Evolutionary conservation across 2,888 invertebrate species (phyloP).

Genomic region (Anaspis maculata): DNA sequence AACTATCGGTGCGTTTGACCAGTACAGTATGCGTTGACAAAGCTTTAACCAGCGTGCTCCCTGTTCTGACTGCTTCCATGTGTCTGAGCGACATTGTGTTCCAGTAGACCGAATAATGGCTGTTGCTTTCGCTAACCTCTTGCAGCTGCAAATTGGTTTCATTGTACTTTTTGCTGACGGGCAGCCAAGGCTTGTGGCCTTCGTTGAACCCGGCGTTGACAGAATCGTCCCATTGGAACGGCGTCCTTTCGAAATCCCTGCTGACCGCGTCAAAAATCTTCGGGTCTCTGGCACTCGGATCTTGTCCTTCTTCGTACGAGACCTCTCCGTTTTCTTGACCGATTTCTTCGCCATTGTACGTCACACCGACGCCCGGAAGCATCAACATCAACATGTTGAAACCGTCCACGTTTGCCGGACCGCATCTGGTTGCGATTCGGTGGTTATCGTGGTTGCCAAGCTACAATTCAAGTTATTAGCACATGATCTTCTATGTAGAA

Average conservation of each 20-base stretch:
- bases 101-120: constrained; percentile 58
- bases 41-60: constrained; percentile 49
- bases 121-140: constrained; percentile 35
- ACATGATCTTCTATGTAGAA: too few species aligned
- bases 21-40: constrained; percentile 14
- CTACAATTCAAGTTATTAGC: too few species aligned
- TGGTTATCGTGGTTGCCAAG: constrained; percentile 73
- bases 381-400: constrained; percentile 74
- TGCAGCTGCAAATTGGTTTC: constrained; percentile 52
- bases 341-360: constrained; percentile 82
- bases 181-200: constrained; percentile 55
- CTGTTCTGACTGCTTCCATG: constrained; percentile 45
- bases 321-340: constrained; percentile 58
- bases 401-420: constrained; percentile 61
- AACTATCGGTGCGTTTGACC: constrained; percentile 25
- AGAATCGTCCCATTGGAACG: constrained; percentile 67
- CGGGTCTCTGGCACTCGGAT: constrained; percentile 46
- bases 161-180: constrained; percentile 54
- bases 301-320: constrained; percentile 43
- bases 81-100: constrained; percentile 48
- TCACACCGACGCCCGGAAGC: constrained; percentile 75
- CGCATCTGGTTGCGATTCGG: constrained; percentile 63
- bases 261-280: constrained; percentile 47
- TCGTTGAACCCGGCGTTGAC: constrained; percentile 50
- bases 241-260: constrained; percentile 70